phyloP scores from a whole-genome alignment of 2,113 vertebrate genomes.

The Chlamydotis undulata region DNA sequence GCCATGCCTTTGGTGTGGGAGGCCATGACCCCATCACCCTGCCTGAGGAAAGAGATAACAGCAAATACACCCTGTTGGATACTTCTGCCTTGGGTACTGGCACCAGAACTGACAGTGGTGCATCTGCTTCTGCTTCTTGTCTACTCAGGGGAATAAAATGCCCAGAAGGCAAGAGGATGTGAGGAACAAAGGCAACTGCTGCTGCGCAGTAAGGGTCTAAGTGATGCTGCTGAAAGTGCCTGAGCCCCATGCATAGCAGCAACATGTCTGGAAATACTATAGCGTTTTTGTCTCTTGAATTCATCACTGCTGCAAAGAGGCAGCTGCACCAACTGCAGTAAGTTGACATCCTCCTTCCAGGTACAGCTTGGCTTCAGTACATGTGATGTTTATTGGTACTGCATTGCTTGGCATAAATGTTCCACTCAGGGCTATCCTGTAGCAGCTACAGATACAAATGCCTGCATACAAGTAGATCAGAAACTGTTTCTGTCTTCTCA shows the following conservation, averaged over 20 bases:
- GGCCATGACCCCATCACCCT: not conserved
- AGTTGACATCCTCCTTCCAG: not conserved
- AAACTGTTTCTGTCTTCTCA: not conserved
- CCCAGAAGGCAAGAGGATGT: not conserved
- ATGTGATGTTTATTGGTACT: not conserved
- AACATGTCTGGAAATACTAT: not conserved
- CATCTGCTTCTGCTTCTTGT: constrained; percentile 43
- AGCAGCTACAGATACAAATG: not conserved
- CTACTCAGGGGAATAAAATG: not conserved
- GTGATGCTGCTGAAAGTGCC: not conserved
- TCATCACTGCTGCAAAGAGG: not conserved
- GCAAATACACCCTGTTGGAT: not conserved
- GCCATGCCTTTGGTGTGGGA: not conserved
- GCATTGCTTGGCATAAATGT: not conserved
- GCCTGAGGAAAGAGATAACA: not conserved
- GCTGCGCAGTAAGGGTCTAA: not conserved
- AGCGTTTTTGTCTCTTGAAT: not conserved
- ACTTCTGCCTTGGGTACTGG: not conserved
- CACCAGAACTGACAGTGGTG: not conserved
- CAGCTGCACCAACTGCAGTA: not conserved
- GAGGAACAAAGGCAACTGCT: not conserved
- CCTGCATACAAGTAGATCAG: not conserved
- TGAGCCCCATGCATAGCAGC: not conserved
- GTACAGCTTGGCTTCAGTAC: not conserved
- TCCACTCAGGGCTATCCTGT: not conserved